These are phyloP conservation scores for Hartigia nigra DNA, from an alignment of 2,888 invertebrate genomes.

Conservation along the genomic window DNA sequence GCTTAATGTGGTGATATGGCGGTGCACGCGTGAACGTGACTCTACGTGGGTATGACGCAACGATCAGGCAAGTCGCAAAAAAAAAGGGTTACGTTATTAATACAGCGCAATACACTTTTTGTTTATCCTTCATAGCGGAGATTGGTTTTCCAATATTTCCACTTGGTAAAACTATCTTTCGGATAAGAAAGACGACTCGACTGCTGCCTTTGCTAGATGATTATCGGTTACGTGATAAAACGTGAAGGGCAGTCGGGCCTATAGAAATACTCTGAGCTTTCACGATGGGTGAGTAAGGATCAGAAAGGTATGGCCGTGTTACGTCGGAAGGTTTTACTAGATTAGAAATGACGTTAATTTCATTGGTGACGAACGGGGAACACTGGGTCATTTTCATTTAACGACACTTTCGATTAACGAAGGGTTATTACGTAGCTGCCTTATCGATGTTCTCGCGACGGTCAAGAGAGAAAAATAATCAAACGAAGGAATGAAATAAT, in stretches of 20 bases:
- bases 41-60: background rate
- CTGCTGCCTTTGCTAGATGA: background rate
- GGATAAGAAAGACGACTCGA: background rate
- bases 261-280: background rate
- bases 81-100: background rate
- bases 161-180: background rate
- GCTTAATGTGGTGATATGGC: background rate
- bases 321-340: background rate
- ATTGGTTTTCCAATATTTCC: background rate
- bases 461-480: background rate
- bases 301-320: background rate
- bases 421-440: background rate
- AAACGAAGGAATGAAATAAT: background rate
- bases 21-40: background rate
- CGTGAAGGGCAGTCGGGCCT: background rate
- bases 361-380: constrained; percentile 4
- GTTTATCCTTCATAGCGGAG: background rate
- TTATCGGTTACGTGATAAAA: background rate
- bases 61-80: background rate
- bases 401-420: background rate
- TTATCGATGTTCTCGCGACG: too few relatives aligned
- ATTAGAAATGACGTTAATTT: background rate
- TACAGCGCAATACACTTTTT: background rate
- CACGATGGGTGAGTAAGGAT: background rate
- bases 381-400: background rate